These are phyloP conservation scores for Drosophila suzukii DNA, from an alignment of 1,140 invertebrate genomes.

Conservation along the genomic window DNA sequence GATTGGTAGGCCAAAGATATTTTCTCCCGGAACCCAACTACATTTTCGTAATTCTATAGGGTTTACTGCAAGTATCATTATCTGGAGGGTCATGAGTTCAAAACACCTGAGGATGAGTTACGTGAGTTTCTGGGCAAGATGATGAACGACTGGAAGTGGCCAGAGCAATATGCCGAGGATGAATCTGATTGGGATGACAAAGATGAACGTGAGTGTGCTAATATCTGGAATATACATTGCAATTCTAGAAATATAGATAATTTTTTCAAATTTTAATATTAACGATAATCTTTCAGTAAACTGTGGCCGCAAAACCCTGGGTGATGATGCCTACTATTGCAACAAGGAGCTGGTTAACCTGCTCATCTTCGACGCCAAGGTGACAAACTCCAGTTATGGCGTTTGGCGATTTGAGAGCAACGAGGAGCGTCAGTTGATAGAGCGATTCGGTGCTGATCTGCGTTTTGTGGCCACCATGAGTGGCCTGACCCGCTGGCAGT, in stretches of 20 bases:
- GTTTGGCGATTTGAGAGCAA: conserved; percentile 86
- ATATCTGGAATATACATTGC: neutral
- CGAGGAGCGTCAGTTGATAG: conserved; percentile 86
- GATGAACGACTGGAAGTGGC: conserved; percentile 86
- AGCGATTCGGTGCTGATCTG: conserved; percentile 88
- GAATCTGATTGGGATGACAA: conserved; percentile 63
- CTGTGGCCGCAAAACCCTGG: conserved; percentile 87
- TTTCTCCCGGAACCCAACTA: neutral
- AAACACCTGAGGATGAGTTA: conserved; percentile 90
- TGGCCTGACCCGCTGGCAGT: conserved; percentile 94
- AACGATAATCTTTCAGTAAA: conserved; percentile 81
- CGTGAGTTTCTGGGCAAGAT: conserved; percentile 90
- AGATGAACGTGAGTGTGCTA: conserved; percentile 57
- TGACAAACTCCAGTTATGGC: conserved; percentile 90
- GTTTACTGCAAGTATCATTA: conserved; percentile 95
- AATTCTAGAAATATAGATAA: no score
- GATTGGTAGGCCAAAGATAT: conserved; percentile 87
- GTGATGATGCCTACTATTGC: conserved; percentile 91
- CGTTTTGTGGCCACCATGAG: conserved; percentile 95
- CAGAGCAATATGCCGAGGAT: conserved; percentile 85
- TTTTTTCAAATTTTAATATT: no score
- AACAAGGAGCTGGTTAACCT: conserved; percentile 94
- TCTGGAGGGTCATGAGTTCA: conserved; percentile 89
- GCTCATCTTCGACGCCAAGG: conserved; percentile 94
- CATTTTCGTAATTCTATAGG: conserved; percentile 82